phyloP scores from a whole-genome alignment of 2,888 invertebrate genomes.

The Bellardia bayeri region DNA sequence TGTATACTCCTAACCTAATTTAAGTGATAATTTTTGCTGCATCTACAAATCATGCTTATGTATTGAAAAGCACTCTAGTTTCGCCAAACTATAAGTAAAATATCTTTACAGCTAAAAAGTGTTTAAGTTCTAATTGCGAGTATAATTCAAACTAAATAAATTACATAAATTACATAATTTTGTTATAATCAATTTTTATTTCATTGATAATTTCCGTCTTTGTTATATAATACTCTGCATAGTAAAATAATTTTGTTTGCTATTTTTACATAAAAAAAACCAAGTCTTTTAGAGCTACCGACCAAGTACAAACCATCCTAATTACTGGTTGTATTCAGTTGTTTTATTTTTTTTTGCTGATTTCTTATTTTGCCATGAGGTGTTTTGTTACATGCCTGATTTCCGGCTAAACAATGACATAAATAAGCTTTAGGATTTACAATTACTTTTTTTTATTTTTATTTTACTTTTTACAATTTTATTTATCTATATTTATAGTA shows the following conservation, averaged over 20 bases:
- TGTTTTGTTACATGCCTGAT: slow-evolving; percentile 65
- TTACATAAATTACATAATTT: slow-evolving; percentile 20
- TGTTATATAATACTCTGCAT: slow-evolving; percentile 46
- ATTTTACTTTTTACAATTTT: slow-evolving; percentile 18
- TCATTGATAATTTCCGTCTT: slow-evolving; percentile 63
- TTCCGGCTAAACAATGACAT: slow-evolving; percentile 73
- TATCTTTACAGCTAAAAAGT: background rate
- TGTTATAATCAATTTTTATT: slow-evolving; percentile 23
- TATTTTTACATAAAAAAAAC: slow-evolving; percentile 3
- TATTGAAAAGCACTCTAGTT: too few species aligned
- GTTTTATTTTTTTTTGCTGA: slow-evolving; percentile 28
- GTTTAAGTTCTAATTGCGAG: background rate
- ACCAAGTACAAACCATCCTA: slow-evolving; percentile 50
- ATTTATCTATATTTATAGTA: slow-evolving; percentile 1
- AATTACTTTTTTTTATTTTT: slow-evolving; percentile 10
- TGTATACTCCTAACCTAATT: too few species aligned
- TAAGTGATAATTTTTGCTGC: too few species aligned
- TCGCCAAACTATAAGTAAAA: too few species aligned
- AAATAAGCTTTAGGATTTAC: slow-evolving; percentile 69
- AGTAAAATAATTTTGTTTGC: slow-evolving; percentile 20
- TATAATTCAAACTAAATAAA: background rate
- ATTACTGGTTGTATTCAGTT: slow-evolving; percentile 49
- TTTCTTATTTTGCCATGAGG: slow-evolving; percentile 66
- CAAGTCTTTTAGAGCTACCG: slow-evolving; percentile 36
- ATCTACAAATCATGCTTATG: too few species aligned